Conservation (phyloP, 2,888 invertebrate genomes). For the Coronaproctus castanopsis region DNA sequence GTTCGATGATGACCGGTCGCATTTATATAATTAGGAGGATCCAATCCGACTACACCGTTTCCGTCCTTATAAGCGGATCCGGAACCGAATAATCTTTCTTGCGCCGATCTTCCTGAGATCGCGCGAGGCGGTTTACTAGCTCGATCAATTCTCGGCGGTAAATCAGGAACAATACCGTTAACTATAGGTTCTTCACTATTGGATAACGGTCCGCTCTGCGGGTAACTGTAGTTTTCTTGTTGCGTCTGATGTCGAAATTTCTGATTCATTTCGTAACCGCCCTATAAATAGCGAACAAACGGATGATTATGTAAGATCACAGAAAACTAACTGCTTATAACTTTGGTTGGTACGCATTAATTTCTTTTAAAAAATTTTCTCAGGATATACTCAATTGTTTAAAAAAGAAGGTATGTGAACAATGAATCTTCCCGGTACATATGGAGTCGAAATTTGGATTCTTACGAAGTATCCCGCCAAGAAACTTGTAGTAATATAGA, state of each 20-base stretch:
- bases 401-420: too few species aligned
- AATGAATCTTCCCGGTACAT: too few species aligned
- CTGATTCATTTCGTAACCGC: constrained; percentile 20
- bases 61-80: constrained; percentile 13
- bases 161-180: constrained; percentile 42
- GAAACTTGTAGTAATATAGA: too few species aligned
- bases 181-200: constrained; percentile 6
- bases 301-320: background rate
- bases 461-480: too few species aligned
- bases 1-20: constrained; percentile 30
- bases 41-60: constrained; percentile 8
- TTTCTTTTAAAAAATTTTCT: too few species aligned
- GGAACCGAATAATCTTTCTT: constrained; percentile 46
- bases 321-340: too few species aligned
- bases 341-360: too few species aligned
- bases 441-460: too few species aligned
- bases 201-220: constrained; percentile 22
- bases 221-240: constrained; percentile 33
- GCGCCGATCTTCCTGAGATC: constrained; percentile 34
- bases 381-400: too few species aligned
- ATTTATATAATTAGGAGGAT: constrained; percentile 30
- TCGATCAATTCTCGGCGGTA: constrained; percentile 65
- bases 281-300: constrained; percentile 15
- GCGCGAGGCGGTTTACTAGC: constrained; percentile 45
- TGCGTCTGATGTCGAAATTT: constrained; percentile 19